Base-by-base conservation (phyloP, 2,113 vertebrate species). In the Archilochus colubris region DNA sequence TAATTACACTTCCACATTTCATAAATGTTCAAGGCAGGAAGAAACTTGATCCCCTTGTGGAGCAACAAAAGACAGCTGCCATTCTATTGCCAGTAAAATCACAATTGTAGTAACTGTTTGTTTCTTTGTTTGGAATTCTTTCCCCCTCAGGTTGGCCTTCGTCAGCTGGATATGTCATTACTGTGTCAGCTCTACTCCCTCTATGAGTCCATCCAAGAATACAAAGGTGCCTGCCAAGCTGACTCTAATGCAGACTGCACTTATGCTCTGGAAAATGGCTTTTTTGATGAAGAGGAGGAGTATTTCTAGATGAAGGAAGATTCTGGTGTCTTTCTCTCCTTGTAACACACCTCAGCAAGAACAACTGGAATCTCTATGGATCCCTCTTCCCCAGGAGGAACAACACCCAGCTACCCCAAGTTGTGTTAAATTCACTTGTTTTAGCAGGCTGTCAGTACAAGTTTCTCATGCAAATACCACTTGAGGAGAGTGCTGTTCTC, bases 121-220 rank as follows among this genome's bases (percentile, higher is more conserved):
- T 46, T 81, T 82, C 18, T 53, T 69, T 79, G 51, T 53, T 79
- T 82, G 40, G 40, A 43, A 62, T 66, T 64, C 48, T 57, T 80
- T 4, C 44, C n/a, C 58, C 38, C 24, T 61, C 84, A 99, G 99
- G 99, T 99, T 94, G 99, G 99, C 19, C 97, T 99, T 91, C 99
- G 99, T 53, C 99, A 99, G 97, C 98, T 99, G 96, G 99, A 99
- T 97, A 99, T 99, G 99, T 99, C 99, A 3, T 82, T 99, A 94
- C 98, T 99, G 80, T 99, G 99, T 96, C 99, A 99, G 95, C 98
- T 99, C 23, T 99, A 99, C 98, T 99, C 99, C 28, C 98, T 99
- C 24, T 99, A 99, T 9, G 99, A 99, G 95, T 99, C 99, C 6
- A 99, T 99, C 95, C 99, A 99, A 97, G 99, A 99, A 92, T 99